phyloP scores from a whole-genome alignment of 2,888 invertebrate genomes.

The Drosophila limbata region DNA sequence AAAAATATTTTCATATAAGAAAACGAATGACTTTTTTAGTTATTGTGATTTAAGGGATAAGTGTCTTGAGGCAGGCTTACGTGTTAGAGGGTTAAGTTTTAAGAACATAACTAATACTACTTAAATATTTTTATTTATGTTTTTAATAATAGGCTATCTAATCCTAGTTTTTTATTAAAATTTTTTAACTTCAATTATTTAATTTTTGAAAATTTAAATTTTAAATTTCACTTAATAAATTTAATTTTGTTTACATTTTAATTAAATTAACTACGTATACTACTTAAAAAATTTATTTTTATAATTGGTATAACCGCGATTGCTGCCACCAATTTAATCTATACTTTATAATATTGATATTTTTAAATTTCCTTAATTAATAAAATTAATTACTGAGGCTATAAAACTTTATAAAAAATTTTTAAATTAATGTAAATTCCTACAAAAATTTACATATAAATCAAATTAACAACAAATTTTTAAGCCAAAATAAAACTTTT shows the following conservation, averaged over 20 bases:
- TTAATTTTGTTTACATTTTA: too few relatives aligned
- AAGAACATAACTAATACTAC: slow-evolving; percentile 88
- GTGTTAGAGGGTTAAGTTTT: too few relatives aligned
- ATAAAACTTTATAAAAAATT: slow-evolving; percentile 84
- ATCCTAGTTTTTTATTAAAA: slow-evolving; percentile 88
- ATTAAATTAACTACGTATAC: too few relatives aligned
- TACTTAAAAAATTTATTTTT: too few relatives aligned
- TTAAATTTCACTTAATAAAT: too few relatives aligned
- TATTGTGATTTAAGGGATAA: too few relatives aligned
- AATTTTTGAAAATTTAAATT: slow-evolving; percentile 84
- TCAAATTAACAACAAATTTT: slow-evolving; percentile 86
- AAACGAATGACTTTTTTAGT: too few relatives aligned
- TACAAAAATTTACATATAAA: slow-evolving; percentile 87
- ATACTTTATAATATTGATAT: too few relatives aligned
- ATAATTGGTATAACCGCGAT: too few relatives aligned
- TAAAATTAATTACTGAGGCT: slow-evolving; percentile 86
- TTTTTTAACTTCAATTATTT: slow-evolving; percentile 88
- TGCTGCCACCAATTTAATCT: too few relatives aligned
- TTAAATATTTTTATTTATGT: slow-evolving; percentile 83
- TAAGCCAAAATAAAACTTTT: slow-evolving; percentile 86
- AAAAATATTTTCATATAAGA: too few relatives aligned
- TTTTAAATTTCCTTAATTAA: slow-evolving; percentile 87
- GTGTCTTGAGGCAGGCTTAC: too few relatives aligned
- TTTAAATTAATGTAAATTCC: slow-evolving; percentile 84
- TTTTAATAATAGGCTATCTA: slow-evolving; percentile 89